phyloP scores from a whole-genome alignment of 2,113 vertebrate species.

The Pantherophis guttatus region DNA sequence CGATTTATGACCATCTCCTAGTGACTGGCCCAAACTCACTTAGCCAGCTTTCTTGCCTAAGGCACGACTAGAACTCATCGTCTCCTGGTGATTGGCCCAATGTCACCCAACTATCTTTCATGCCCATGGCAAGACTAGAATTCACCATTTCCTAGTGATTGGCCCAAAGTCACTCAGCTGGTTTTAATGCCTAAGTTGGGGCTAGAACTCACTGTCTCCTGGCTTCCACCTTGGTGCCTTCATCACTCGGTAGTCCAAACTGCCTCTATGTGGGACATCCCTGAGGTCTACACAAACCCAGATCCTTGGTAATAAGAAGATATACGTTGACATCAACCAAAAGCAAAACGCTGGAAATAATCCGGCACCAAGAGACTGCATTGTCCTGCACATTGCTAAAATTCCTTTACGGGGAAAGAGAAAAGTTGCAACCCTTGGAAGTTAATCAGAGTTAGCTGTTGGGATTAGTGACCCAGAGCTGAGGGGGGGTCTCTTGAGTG shows the following conservation, averaged over 20 bases:
- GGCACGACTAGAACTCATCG: no score
- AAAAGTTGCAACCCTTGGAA: neutral
- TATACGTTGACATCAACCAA: conserved; percentile 42
- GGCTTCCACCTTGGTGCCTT: no score
- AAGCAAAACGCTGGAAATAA: conserved; percentile 24
- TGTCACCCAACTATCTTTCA: no score
- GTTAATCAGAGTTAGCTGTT: neutral
- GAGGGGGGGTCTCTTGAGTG: neutral
- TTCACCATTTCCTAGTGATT: no score
- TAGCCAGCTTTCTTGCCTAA: neutral
- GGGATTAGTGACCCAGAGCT: neutral
- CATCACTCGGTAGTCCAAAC: no score
- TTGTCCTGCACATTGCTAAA: conserved; percentile 58
- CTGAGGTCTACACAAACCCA: neutral
- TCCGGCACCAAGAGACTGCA: conserved; percentile 47
- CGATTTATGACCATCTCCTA: no score
- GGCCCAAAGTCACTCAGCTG: no score
- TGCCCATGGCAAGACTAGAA: no score
- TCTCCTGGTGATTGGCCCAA: no score
- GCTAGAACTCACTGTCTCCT: no score
- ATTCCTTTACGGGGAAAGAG: conserved; percentile 43
- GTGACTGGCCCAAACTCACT: no score
- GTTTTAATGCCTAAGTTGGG: no score
- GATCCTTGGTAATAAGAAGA: conserved; percentile 16
- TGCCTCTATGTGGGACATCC: neutral